Evolutionary conservation across 2,888 invertebrate genomes (phyloP), one percentile per base, ranked within the genome.

Genomic region (Hypsopygia costalis): DNA sequence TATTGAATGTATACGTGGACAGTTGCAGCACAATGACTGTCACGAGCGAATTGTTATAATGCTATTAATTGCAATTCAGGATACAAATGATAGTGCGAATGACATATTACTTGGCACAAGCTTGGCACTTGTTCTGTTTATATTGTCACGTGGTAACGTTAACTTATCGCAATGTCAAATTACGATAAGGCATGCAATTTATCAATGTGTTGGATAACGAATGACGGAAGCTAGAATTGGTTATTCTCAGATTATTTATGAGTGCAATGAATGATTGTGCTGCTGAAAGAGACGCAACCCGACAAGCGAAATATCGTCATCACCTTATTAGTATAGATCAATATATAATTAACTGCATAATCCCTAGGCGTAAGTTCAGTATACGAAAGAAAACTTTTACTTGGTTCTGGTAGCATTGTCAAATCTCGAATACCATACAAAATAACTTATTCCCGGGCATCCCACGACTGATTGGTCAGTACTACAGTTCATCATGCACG

Each of bases 1-100:
- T 4, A 16, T 16, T 16, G 16, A 3, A 16, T 16, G 16, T 16
- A 27, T 39, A 25, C 32, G 33, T 33, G 27, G 39, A 52, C 50
- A 54, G 47, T 56, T 52, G 51, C 45, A 40, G n/a, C 39, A 54
- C 52, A 58, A 62, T 53, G 40, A 43, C 51, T 62, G 59, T 58
- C 61, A 58, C 48, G 42, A 52, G 42, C 53, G 56, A 52, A 64
- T 67, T 58, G 56, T 58, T 56, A 54, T 54, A 53, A 55, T 47
- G 56, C 56, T 61, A 57, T 57, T 70, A 66, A 68, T 69, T 64
- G 58, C 65, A 67, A 63, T 57, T 56, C 56, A 44, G 49, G 43
- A 39, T 47, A 49, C 39, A 49, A 50, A 42, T 27, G 41, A 43
- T 27, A 38, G 34, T 11, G 11, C 12, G 25, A 31, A 31, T 41